Percentiles rank a stretch among this genome's conserved stretches.
phyloP scores from a whole-genome alignment of 2,113 vertebrate species.

The Noctilio leporinus region DNA sequence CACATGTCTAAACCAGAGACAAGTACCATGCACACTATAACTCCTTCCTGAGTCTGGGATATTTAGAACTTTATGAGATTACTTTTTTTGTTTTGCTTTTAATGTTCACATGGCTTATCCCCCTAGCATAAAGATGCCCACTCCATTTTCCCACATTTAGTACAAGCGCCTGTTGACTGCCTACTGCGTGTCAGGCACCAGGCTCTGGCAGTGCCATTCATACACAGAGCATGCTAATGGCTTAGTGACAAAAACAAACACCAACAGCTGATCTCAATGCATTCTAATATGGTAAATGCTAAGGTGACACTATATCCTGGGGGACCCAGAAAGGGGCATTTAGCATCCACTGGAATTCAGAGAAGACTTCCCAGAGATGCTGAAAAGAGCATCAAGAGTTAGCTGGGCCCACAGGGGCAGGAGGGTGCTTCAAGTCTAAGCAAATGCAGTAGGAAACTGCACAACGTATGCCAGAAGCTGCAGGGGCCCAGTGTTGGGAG shows the following conservation, averaged over 20 bases:
- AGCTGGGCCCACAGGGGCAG: not conserved
- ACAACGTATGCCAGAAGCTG: not conserved
- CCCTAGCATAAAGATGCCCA: not conserved
- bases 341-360: not conserved
- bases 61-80: not conserved
- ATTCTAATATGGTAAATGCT: not conserved
- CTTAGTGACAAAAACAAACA: not conserved
- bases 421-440: not conserved
- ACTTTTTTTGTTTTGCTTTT: not conserved
- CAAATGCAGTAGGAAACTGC: not conserved
- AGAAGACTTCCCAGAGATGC: not conserved
- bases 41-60: not conserved
- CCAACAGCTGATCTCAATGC: not conserved
- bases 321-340: not conserved
- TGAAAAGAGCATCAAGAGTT: not conserved
- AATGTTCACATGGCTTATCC: not conserved
- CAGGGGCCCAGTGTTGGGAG: too few species aligned
- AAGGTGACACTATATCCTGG: not conserved
- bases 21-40: not conserved
- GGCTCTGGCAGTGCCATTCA: not conserved
- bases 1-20: not conserved
- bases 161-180: not conserved
- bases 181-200: not conserved
- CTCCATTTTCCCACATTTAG: not conserved
- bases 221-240: not conserved